These are phyloP conservation scores for Umimayanthus kanabou DNA, from an alignment of 92 coral and sea anemone genomes.

Conservation along the genomic window DNA sequence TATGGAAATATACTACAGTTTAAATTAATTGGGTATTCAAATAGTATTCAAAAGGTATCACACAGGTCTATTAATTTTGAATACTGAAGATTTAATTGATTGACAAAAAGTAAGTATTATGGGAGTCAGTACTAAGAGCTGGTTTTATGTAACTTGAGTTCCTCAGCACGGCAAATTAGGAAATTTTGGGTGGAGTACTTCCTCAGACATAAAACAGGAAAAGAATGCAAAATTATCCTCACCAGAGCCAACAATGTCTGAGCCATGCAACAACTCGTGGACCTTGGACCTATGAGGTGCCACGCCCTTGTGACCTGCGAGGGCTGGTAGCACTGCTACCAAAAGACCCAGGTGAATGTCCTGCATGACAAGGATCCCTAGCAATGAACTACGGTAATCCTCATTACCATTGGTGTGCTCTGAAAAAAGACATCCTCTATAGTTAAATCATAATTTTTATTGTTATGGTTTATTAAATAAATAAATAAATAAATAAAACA, in stretches of 20 bases:
- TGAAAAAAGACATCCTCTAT: neutral
- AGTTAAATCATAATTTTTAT: neutral
- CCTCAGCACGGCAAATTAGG: no score
- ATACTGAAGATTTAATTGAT: no score
- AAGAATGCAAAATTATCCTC: neutral
- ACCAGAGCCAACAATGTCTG: slow-evolving; percentile 45
- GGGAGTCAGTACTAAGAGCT: no score
- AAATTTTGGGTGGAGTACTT: neutral
- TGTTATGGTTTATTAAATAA: no score
- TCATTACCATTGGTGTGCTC: slow-evolving; percentile 92
- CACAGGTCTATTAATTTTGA: no score
- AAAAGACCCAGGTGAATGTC: slow-evolving; percentile 92
- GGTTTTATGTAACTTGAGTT: no score
- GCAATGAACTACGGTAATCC: slow-evolving; percentile 88
- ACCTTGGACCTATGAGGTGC: slow-evolving; percentile 55
- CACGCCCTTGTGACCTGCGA: slow-evolving; percentile 82
- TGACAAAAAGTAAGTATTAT: no score
- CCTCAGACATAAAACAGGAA: neutral
- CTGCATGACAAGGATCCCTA: slow-evolving; percentile 98
- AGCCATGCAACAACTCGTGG: slow-evolving; percentile 55
- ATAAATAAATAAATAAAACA: no score
- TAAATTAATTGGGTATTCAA: no score
- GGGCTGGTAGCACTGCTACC: slow-evolving; percentile 91
- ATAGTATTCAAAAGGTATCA: no score
- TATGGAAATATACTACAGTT: no score